These are phyloP conservation scores for Megathymus violae DNA, from an alignment of 1,140 invertebrate genomes.

Conservation along the genomic window DNA sequence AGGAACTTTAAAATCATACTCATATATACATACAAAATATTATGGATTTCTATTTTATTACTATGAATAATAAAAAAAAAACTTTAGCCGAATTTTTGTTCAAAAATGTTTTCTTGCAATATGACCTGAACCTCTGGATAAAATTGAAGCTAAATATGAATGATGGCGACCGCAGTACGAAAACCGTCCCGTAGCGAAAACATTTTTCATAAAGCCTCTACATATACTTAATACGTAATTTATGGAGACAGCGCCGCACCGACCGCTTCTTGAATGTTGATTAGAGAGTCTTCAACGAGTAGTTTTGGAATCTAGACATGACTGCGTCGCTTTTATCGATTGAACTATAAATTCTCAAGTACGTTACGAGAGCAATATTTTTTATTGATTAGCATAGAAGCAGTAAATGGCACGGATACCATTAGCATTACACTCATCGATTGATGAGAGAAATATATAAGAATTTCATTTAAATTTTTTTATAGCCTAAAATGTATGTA, in stretches of 20 bases:
- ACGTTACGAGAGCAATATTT: no score
- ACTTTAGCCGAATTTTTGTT: background rate
- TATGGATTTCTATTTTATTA: no score
- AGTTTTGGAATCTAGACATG: constrained; percentile 53
- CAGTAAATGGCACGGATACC: no score
- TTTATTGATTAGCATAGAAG: no score
- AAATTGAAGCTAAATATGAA: constrained; percentile 7
- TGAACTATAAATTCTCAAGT: constrained; percentile 39
- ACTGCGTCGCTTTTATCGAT: constrained; percentile 51
- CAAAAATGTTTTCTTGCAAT: background rate
- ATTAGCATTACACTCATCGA: no score
- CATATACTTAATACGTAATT: constrained; percentile 78
- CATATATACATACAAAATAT: no score
- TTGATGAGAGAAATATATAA: no score
- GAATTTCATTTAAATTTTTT: no score
- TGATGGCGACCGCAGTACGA: constrained; percentile 2
- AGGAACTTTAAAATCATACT: no score
- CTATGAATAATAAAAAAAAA: no score
- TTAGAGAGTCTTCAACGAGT: constrained; percentile 66
- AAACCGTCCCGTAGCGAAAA: constrained; percentile 60
- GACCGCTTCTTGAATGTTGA: constrained; percentile 73
- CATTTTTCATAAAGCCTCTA: constrained; percentile 78
- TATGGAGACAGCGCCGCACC: constrained; percentile 70
- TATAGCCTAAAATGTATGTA: no score
- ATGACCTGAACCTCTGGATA: background rate